Base-by-base conservation (phyloP, 2,113 vertebrate genomes). In the Terrapene triunguis region DNA sequence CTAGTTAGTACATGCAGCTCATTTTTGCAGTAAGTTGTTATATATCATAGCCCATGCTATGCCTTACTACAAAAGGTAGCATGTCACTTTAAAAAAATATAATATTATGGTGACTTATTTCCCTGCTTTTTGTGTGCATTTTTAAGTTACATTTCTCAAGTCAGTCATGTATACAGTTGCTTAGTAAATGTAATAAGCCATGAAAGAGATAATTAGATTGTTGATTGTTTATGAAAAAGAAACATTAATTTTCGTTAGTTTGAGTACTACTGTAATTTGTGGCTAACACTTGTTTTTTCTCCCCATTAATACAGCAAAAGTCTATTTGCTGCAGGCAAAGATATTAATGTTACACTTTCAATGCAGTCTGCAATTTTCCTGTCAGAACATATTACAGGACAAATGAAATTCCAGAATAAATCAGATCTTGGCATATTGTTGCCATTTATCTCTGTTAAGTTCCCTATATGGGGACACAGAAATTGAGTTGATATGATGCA, bases 261-360 rank as follows among this genome's bases (percentile, higher is more conserved):
- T 95, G 84, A 88, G 2, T 27, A 8, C 5, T 22, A 0, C 74
- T 10, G 0, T 62, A 90, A 80, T 47, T 92, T 96, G 55, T 95
- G 47, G 27, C 27, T 89, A 74, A 92, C 95, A 83, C 69, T 87
- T 78, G 6, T 3, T 1, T 83, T 16, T 80, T 2, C 59, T 7
- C 25, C 53, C 86, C 80, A 88, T 95, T 90, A 95, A 90, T 76
- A 95, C 94, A 96, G 90, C 88, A 81, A 92, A 93, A 91, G 57
- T 12, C 50, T 92, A 10, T 54, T 96, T 95, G 94, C 92, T 95
- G 84, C 87, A 94, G 85, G 50, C 69, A 84, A 94, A 47, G 32
- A n/a, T 69, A 35, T 69, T 69, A 69, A 69, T n/a, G 17, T 87
- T 88, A 95, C 96, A 87, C 35, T 14, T 80, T 69, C 62, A 69